phyloP scores from a whole-genome alignment of 2,113 vertebrate genomes.

The Rhombomys opimus region DNA sequence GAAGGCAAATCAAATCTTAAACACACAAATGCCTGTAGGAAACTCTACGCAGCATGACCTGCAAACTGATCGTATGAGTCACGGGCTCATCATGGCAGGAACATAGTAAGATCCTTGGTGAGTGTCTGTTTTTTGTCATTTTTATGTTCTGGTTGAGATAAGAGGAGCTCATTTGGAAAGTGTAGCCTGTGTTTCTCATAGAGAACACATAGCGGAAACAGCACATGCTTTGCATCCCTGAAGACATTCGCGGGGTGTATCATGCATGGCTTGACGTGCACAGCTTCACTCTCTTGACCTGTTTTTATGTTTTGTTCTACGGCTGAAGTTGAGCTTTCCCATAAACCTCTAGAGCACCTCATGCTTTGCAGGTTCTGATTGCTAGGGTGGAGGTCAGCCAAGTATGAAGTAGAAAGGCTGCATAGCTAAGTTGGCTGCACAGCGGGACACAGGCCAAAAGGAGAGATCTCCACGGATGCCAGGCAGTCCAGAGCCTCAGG shows the following conservation, averaged over 20 bases:
- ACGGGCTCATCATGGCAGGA: neutral
- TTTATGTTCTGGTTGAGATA: neutral
- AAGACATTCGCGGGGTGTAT: neutral
- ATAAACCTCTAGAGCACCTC: neutral
- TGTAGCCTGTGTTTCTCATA: neutral
- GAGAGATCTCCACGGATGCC: neutral
- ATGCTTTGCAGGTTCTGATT: neutral
- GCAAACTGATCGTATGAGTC: neutral
- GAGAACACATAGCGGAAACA: neutral
- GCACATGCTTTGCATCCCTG: no score
- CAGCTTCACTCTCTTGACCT: neutral
- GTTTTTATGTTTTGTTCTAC: neutral
- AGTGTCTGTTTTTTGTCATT: neutral
- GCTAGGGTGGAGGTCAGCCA: neutral
- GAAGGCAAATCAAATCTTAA: neutral
- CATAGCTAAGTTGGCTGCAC: accelerated
- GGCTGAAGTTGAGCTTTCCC: neutral
- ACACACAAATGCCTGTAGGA: accelerated
- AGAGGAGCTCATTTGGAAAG: neutral
- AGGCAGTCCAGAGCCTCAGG: neutral
- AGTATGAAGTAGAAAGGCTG: neutral
- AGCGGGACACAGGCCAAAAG: no score
- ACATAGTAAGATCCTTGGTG: neutral
- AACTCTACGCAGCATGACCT: neutral
- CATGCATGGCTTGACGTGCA: neutral